A percentile compares a stretch with the other conserved stretches of the same genome.
These are phyloP conservation scores for Acyrthosiphon pisum DNA, from an alignment of 1,140 invertebrate genomes.

Conservation along the genomic window DNA sequence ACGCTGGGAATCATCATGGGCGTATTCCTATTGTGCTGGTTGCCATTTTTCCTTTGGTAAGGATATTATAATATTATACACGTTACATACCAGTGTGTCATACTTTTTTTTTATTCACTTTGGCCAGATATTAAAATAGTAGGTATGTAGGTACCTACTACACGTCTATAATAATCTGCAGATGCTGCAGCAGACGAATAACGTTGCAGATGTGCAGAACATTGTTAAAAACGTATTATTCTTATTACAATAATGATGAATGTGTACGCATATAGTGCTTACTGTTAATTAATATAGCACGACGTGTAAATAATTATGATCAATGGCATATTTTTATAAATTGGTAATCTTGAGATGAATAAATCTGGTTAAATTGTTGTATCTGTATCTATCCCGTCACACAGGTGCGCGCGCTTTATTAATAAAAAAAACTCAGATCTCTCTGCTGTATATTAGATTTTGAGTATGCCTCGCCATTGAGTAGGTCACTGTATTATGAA, in stretches of 20 bases:
- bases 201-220: neutral
- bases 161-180: neutral
- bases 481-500: neutral
- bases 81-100: neutral
- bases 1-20: conserved; percentile 92
- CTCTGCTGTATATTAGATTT: neutral
- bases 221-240: neutral
- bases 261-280: neutral
- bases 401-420: neutral
- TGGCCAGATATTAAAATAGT: neutral
- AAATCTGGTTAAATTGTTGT: neutral
- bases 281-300: neutral
- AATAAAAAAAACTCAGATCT: neutral
- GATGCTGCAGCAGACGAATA: neutral
- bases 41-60: conserved; percentile 88
- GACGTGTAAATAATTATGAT: too few relatives aligned
- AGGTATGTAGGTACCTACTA: neutral
- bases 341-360: neutral
- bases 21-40: conserved; percentile 85
- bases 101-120: neutral
- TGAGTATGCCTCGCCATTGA: neutral
- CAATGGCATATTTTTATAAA: neutral
- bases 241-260: neutral
- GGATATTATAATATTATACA: conserved; percentile 59
- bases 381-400: neutral